Conservation (phyloP, 2,113 vertebrate species). For the Etia nguti region DNA sequence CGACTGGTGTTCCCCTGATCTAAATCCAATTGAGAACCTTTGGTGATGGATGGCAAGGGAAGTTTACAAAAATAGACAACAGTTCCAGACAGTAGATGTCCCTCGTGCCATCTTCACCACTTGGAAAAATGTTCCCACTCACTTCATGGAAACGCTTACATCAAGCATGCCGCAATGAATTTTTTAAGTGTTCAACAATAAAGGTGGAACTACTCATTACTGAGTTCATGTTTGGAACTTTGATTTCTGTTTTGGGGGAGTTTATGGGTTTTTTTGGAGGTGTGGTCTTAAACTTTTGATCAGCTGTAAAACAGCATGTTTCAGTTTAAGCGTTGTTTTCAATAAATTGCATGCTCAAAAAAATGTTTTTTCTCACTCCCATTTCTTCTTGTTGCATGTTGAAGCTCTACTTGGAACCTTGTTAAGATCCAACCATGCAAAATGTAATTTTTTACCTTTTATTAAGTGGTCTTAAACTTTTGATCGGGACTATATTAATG, state of each 20-base stretch:
- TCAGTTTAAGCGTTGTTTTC: not conserved
- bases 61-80: not conserved
- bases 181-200: not conserved
- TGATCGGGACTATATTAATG: not conserved
- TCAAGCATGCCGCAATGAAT: not conserved
- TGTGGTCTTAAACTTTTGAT: not conserved
- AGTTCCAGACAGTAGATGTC: not conserved
- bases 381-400: not conserved
- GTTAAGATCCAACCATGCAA: not conserved
- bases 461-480: not conserved
- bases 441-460: not conserved
- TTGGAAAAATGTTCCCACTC: not conserved
- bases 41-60: not conserved
- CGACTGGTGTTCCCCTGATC: not conserved
- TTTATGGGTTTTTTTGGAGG: not conserved
- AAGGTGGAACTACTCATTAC: not conserved
- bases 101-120: not conserved
- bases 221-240: not conserved
- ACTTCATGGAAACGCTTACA: not conserved
- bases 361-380: not conserved
- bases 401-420: not conserved
- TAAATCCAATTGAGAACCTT: not conserved
- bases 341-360: not conserved
- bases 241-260: not conserved
- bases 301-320: not conserved